Base-by-base conservation (phyloP, 2,797 vertebrate species). In the Semaprochilodus insignis region DNA sequence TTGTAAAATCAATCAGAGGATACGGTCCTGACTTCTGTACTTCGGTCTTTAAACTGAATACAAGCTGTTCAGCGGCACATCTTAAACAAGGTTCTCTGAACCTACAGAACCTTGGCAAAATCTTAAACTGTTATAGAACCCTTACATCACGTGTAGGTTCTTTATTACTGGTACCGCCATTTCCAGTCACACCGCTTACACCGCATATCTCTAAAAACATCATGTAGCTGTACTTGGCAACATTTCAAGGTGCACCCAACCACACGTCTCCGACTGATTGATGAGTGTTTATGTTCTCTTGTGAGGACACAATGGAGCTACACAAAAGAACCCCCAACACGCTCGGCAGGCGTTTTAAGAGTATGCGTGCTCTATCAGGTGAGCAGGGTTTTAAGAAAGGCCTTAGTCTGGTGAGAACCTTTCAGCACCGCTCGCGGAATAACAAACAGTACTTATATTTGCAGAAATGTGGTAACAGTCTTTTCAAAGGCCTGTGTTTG, bases 221-320 rank as follows among this genome's bases (percentile, higher is more conserved):
- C 48, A 4, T 31, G 44, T 40, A n/a, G 8, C 0, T 44, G 66
- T 1, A 40, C 16, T 65, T 8, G 4, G 16, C 23, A 19, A 48
- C 36, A 23, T 48, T 48, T 48, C 34, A 52, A 25, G 7, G 15
- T 52, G 1, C 25, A 25, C 6, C 70, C 17, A 31, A 44, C 10
- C 23, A 52, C 23, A 51, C 4, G 2, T 55, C 51, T 73, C 51
- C 11, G 3, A 6, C n/a, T 27, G 70, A 73, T 31, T 73, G 70
- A 73, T 73, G 70, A 73, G 70, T 52, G 51, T 72, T 72, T 51
- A 23, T 54, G 51, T 31, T 73, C 15, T 19, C 25, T 31, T 54
- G 6, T 44, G 6, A 73, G 23, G n/a, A 54, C 25, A 27, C 15
- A 27, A 52, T 19, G 40, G 67, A 71, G 65, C 21, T n/a, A 8